Base-by-base conservation (phyloP, 2,888 invertebrate species). In the Drosophila niveifrons region DNA sequence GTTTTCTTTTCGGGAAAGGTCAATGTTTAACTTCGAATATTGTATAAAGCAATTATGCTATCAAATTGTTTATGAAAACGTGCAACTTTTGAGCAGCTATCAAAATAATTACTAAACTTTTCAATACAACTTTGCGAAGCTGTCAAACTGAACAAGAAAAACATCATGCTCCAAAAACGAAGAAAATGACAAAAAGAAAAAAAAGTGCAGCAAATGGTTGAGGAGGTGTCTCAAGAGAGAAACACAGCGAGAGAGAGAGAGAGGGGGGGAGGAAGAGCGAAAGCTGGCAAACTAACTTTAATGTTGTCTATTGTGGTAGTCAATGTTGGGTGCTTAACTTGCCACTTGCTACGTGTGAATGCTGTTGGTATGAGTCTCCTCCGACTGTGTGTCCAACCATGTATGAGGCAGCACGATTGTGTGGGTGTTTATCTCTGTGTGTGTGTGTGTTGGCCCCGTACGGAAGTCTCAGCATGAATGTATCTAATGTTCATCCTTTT, bases 401-500 rank as follows among this genome's bases (percentile, higher is more conserved):
- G 23, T 66, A 11, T 66, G 59, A 39, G n/a, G 3, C n/a, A 11
- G 31, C 31, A 31, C n/a, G n/a, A n/a, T n/a, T 72, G 44, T 63
- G 48, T 59, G 43, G 47, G 51, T 51, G 31, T 23, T 23, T 23
- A 23, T 23, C 23, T 23, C 0, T 4, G 23, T 57, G 44, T 50
- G 46, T 70, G 47, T 56, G 11, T 58, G 15, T 57, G 47, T 70
- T 50, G 65, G 65, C 53, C 72, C 62, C 67, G 73, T 64, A 46
- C 66, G 88, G 80, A 80, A 80, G 85, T 84, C 82, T 81, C 71
- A 79, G 75, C 85, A 82, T 79, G 88, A 79, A 87, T 83, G 88
- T 87, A 84, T 83, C 79, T 83, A 87, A 83, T 83, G 83, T 75
- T 87, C 82, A 83, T 84, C 85, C 83, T 84, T 82, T 84, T 84